phyloP scores from a whole-genome alignment of 2,797 vertebrate species.

The Oreochromis grahami region DNA sequence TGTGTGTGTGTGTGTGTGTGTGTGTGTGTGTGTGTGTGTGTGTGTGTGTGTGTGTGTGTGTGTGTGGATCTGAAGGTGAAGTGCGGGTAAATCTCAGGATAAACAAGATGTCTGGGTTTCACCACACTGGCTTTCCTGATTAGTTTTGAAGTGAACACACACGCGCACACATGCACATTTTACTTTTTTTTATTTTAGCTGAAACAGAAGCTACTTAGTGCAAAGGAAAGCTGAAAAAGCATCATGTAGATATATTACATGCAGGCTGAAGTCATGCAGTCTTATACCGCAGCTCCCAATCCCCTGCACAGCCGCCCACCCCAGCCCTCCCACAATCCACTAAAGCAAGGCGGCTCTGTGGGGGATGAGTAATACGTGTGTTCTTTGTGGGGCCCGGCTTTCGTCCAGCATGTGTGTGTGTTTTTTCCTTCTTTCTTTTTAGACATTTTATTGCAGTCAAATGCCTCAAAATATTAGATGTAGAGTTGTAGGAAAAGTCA shows the following conservation, averaged over 20 bases:
- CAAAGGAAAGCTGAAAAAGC: conserved; percentile 13
- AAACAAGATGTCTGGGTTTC: conserved; percentile 60
- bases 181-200: neutral
- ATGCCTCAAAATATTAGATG: conserved; percentile 40
- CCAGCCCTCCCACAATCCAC: conserved; percentile 59
- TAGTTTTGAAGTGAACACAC: conserved; percentile 44
- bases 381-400: conserved; percentile 49
- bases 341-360: conserved; percentile 50
- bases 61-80: conserved; percentile 55
- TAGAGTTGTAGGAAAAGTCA: conserved; percentile 21
- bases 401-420: conserved; percentile 16
- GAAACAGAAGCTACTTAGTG: conserved; percentile 14
- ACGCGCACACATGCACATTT: neutral
- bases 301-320: conserved; percentile 55
- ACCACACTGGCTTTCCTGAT: conserved; percentile 56
- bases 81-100: conserved; percentile 47
- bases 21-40: neutral
- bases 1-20: neutral
- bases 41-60: neutral
- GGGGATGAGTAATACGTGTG: conserved; percentile 55
- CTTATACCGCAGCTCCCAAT: conserved; percentile 27
- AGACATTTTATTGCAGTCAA: conserved; percentile 27
- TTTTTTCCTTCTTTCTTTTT: neutral
- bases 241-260: conserved; percentile 15
- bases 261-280: conserved; percentile 32